Conservation (phyloP, 2,797 vertebrate species). For the Periophthalmus magnuspinnatus region DNA sequence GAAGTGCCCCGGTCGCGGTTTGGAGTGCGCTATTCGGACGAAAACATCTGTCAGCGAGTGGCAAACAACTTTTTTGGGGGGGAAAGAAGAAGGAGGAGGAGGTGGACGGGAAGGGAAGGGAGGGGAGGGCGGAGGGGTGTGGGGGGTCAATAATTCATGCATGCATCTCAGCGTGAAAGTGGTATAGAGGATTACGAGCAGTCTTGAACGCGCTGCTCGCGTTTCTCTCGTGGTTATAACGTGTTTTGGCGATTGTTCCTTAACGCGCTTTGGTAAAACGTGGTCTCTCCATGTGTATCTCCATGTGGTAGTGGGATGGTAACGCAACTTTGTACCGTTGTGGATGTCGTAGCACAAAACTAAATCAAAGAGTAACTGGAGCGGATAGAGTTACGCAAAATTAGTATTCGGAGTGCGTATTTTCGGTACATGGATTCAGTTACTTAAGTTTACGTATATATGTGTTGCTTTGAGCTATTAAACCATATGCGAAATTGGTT, state of each 20-base stretch:
- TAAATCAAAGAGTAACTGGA: no score
- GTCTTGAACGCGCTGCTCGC: conserved; percentile 54
- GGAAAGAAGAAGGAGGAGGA: background rate
- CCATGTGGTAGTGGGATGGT: background rate
- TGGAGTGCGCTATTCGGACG: conserved; percentile 30
- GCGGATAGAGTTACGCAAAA: no score
- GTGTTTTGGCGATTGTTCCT: conserved; percentile 9
- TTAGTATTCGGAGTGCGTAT: no score
- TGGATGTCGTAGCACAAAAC: no score
- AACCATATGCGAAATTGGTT: no score
- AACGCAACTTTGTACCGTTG: no score
- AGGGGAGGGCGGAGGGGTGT: background rate
- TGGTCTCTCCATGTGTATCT: background rate
- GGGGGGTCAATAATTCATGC: conserved; percentile 8
- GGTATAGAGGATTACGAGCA: conserved; percentile 36
- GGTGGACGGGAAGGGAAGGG: background rate
- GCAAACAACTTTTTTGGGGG: conserved; percentile 43
- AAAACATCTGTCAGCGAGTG: conserved; percentile 46
- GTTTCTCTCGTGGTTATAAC: conserved; percentile 38
- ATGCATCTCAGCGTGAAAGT: conserved; percentile 16
- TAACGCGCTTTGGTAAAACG: background rate
- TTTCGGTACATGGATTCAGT: no score
- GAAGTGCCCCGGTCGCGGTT: conserved; percentile 8
- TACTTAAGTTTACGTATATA: no score
- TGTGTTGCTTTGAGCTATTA: no score